phyloP scores from a whole-genome alignment of 2,113 vertebrate species.

The Tiliqua scincoides region DNA sequence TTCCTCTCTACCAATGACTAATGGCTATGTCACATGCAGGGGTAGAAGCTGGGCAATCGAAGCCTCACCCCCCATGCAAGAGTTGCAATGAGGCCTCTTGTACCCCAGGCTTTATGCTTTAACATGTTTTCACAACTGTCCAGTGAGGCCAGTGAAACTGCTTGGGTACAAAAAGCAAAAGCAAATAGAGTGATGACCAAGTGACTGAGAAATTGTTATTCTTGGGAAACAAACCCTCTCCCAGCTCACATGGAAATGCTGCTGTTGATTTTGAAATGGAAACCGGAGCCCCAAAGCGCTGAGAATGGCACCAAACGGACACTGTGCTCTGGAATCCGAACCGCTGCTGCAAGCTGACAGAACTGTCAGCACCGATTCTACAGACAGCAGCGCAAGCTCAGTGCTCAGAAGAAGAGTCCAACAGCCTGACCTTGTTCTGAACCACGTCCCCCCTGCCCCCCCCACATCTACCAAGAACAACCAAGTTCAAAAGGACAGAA shows the following conservation, averaged over 20 bases:
- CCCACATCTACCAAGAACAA: background rate
- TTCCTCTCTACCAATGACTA: no score
- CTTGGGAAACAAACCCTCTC: conserved; percentile 4
- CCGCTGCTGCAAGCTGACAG: background rate
- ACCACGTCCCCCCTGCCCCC: background rate
- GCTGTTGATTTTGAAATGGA: background rate
- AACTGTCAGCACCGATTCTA: background rate
- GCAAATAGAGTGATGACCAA: background rate
- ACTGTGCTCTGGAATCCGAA: background rate
- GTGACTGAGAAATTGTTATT: background rate
- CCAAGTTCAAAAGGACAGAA: background rate
- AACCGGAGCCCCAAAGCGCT: conserved; percentile 7
- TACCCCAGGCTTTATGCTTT: no score
- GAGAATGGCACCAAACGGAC: background rate
- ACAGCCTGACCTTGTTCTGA: background rate
- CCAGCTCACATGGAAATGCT: conserved; percentile 2
- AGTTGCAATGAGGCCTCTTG: no score
- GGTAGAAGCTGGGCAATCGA: no score
- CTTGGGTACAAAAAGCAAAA: background rate
- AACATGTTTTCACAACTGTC: no score
- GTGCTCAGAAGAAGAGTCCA: background rate
- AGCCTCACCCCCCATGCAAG: no score
- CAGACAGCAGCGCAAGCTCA: background rate
- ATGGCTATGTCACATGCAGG: no score
- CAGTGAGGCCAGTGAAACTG: background rate